Conservation (phyloP, 2,888 invertebrate genomes). For the Meta bourneti region DNA sequence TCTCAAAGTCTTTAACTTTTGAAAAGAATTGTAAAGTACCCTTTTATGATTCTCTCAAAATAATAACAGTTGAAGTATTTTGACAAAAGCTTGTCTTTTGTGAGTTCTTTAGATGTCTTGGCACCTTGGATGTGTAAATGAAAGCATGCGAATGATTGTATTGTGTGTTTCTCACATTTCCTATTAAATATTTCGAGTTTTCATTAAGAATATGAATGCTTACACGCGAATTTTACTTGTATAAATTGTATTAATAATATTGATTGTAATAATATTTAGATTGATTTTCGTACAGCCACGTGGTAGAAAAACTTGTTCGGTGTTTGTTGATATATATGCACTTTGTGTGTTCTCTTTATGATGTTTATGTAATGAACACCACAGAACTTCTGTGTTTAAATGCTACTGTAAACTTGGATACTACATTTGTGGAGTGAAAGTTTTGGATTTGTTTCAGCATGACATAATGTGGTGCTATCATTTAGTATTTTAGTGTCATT, state of each 20-base stretch:
- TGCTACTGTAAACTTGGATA: neutral
- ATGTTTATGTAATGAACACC: slow-evolving; percentile 14
- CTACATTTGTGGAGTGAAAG: neutral
- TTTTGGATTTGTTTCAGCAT: neutral
- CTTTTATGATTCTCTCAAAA: neutral
- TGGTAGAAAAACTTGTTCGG: slow-evolving; percentile 25
- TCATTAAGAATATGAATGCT: neutral
- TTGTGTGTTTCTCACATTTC: neutral
- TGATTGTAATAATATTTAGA: slow-evolving; percentile 49
- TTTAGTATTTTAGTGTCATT: neutral
- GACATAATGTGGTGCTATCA: neutral
- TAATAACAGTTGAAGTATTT: neutral
- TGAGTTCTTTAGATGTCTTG: slow-evolving; percentile 12
- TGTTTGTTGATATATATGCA: slow-evolving; percentile 42
- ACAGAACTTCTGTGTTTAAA: slow-evolving; percentile 1
- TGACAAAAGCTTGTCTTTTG: neutral
- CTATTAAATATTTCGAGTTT: neutral
- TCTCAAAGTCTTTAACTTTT: neutral
- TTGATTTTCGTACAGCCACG: slow-evolving; percentile 25
- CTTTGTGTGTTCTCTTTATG: slow-evolving; percentile 43
- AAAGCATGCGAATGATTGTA: slow-evolving; percentile 24
- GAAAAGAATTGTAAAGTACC: neutral
- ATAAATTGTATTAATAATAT: neutral
- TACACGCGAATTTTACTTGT: neutral
- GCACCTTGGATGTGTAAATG: neutral